Evolutionary conservation across 2,113 vertebrate genomes (phyloP).

Genomic region (Brachirus orientalis): DNA sequence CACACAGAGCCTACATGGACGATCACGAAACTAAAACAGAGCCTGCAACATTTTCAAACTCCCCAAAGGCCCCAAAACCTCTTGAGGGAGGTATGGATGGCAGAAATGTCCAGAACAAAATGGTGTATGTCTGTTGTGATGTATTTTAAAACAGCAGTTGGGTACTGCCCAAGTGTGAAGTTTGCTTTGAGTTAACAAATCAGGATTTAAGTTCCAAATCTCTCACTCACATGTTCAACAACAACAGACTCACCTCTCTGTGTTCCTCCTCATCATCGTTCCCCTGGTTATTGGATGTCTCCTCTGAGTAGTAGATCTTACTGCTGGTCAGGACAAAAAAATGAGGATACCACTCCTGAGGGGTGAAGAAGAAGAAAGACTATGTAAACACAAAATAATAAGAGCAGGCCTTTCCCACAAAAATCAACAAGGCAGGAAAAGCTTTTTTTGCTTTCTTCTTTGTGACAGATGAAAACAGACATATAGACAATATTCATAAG

Average conservation of each 20-base stretch:
- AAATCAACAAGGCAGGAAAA: background rate
- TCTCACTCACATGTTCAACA: background rate
- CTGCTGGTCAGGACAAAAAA: conserved; percentile 98
- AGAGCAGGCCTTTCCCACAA: background rate
- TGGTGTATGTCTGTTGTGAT: too few relatives aligned
- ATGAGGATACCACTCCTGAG: conserved; percentile 97
- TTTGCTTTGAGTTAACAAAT: background rate
- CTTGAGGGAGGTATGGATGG: too few relatives aligned
- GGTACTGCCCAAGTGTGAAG: background rate
- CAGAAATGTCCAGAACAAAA: too few relatives aligned
- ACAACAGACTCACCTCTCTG: conserved; percentile 86
- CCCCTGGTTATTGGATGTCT: conserved; percentile 91
- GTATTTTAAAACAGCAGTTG: too few relatives aligned
- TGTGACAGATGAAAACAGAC: too few relatives aligned
- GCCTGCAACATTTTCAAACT: too few relatives aligned
- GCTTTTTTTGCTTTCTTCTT: too few relatives aligned
- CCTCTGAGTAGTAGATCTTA: conserved; percentile 98
- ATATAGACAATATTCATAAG: too few relatives aligned
- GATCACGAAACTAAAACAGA: too few relatives aligned
- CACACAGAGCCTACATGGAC: too few relatives aligned
- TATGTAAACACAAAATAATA: background rate
- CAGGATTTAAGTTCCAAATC: too few relatives aligned
- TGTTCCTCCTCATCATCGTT: conserved; percentile 98
- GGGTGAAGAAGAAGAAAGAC: background rate
- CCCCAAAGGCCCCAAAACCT: too few relatives aligned